Percentiles rank a stretch among this genome's conserved stretches.
Evolutionary conservation across 2,797 vertebrate genomes (phyloP).

Genomic region (Urocyon cinereoargenteus): DNA sequence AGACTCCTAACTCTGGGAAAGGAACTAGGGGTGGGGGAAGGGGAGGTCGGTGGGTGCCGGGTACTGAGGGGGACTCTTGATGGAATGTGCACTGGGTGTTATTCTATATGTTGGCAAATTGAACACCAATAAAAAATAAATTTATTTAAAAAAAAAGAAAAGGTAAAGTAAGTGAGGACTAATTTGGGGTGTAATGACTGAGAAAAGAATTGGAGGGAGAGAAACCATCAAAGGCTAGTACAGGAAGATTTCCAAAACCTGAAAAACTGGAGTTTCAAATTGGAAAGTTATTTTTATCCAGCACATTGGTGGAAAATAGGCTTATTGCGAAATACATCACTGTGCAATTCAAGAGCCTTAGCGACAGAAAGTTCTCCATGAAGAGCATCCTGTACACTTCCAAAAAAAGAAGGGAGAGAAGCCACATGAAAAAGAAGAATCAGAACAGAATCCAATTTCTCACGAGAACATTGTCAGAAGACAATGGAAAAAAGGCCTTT

Average conservation of each 20-base stretch:
- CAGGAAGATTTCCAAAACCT: not conserved
- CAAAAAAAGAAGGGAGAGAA: not conserved
- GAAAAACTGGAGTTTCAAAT: not conserved
- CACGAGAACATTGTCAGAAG: not conserved
- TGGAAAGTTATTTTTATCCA: not conserved
- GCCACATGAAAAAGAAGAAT: not conserved
- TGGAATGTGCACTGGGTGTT: too few relatives aligned
- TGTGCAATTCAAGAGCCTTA: not conserved
- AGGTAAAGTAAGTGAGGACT: not conserved
- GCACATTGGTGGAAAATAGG: not conserved
- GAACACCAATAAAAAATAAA: too few relatives aligned
- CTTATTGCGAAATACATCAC: not conserved
- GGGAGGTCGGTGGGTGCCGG: too few relatives aligned
- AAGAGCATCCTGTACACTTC: not conserved
- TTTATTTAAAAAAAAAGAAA: not conserved
- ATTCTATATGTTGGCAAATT: too few relatives aligned
- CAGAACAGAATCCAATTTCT: not conserved
- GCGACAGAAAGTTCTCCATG: not conserved
- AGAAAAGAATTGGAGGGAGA: not conserved
- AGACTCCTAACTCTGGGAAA: too few relatives aligned
- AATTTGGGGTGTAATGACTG: not conserved
- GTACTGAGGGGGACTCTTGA: too few relatives aligned
- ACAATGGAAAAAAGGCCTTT: not conserved
- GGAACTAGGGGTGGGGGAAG: too few relatives aligned
- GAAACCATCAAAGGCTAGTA: not conserved